Evolutionary conservation across 2,797 vertebrate species (phyloP).

Genomic region (Enteromius paludinosus): DNA sequence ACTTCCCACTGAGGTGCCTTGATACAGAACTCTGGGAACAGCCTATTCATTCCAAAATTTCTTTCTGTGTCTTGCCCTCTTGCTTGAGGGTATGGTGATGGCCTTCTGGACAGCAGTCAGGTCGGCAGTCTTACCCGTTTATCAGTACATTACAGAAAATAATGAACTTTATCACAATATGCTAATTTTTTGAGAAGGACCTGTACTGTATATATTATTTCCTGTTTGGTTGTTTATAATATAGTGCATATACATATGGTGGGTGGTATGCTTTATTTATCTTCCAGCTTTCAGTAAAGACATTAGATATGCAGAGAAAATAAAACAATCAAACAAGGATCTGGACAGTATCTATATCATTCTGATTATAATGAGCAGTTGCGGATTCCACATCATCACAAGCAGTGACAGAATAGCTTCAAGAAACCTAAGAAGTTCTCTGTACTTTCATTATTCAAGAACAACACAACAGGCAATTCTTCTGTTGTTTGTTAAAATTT

Average conservation of each 20-base stretch:
- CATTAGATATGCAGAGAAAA: neutral
- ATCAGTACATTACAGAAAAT: too few relatives aligned
- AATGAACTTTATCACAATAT: too few relatives aligned
- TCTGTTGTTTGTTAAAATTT: neutral
- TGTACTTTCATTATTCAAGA: neutral
- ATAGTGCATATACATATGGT: neutral
- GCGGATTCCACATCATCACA: neutral
- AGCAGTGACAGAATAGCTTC: slow-evolving; percentile 7
- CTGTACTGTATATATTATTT: neutral
- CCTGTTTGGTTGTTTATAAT: neutral
- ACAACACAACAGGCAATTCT: neutral
- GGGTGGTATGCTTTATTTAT: neutral
- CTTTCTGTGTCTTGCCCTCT: too few relatives aligned
- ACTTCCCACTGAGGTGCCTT: too few relatives aligned
- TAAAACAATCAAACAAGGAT: neutral
- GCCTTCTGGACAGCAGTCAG: too few relatives aligned
- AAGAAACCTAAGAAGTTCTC: neutral
- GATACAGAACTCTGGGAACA: too few relatives aligned
- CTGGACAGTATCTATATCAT: neutral
- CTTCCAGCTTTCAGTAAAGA: neutral
- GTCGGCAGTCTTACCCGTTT: too few relatives aligned
- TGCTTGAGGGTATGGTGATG: too few relatives aligned
- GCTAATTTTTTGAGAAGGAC: too few relatives aligned
- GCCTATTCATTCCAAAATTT: too few relatives aligned
- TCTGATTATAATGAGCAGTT: slow-evolving; percentile 15